These are phyloP conservation scores for Xestia ashworthii DNA, from an alignment of 2,888 invertebrate genomes.

Conservation along the genomic window DNA sequence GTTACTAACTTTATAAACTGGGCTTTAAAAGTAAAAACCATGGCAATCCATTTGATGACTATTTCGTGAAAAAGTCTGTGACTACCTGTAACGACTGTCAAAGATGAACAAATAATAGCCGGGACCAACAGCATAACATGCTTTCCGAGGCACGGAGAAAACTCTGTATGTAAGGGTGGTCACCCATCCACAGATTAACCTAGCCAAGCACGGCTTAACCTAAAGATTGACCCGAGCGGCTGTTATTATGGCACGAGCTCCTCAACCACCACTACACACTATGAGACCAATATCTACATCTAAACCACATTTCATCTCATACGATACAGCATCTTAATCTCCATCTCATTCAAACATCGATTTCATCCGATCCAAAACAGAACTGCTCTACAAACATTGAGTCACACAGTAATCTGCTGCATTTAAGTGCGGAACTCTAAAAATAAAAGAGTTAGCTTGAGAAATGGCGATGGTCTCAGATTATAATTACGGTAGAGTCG, in stretches of 20 bases:
- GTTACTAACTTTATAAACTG: not conserved
- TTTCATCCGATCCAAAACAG: slow-evolving; percentile 4
- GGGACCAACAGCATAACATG: too few relatives aligned
- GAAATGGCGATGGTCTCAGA: slow-evolving; percentile 85
- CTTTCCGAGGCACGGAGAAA: too few relatives aligned
- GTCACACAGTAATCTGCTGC: slow-evolving; percentile 51
- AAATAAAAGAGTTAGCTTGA: slow-evolving; percentile 70
- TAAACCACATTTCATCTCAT: not conserved
- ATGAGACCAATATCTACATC: not conserved
- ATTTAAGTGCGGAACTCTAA: slow-evolving; percentile 60
- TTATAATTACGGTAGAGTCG: slow-evolving; percentile 81
- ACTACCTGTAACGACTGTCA: too few relatives aligned
- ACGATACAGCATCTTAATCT: not conserved
- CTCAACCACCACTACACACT: not conserved
- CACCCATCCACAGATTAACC: too few relatives aligned
- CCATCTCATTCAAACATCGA: slow-evolving; percentile 10
- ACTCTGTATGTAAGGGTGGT: too few relatives aligned
- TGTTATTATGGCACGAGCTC: too few relatives aligned
- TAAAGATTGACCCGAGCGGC: too few relatives aligned
- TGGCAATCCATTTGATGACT: too few relatives aligned
- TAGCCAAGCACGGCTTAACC: too few relatives aligned
- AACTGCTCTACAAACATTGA: slow-evolving; percentile 38
- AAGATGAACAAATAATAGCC: too few relatives aligned
- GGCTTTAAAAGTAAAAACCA: slow-evolving; percentile 8
- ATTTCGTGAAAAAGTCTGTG: too few relatives aligned